Base-by-base conservation (phyloP, 2,113 vertebrate species). In the Pseudorectes ferrugineus region DNA sequence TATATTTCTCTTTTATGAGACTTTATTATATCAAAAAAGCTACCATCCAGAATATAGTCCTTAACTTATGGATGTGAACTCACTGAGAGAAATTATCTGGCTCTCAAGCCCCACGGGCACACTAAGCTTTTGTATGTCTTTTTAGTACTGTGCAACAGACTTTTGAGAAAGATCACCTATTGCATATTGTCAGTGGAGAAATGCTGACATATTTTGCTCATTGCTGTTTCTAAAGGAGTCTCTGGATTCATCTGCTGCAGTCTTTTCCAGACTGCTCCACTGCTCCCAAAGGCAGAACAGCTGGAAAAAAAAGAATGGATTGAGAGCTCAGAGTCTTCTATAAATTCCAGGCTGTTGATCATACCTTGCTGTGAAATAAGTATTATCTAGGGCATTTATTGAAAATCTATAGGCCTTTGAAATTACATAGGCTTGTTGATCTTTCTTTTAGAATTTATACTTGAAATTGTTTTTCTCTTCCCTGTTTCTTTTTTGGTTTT, bases 1-100 rank as follows among this genome's bases (percentile, higher is more conserved):
- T 98, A 94, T 93, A 97, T 96, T 98, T 97, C 93, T 96, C 84
- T 96, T 97, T 94, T 88, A 97, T 96, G 83, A 94, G 84, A 96
- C 85, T 97, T 97, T 94, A 97, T 96, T 95, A 96, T 79, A 95
- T 74, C 96, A 97, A 96, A 54, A 97, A 81, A 93, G 84, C 74
- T 96, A 96, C 96, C 51, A 96, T 97, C 91, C 97, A 96, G 86
- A 90, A 88, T 94, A 95, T 43, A 82, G 82, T 68, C 86, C 93
- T 96, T 95, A 96, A 96, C 40, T 95, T 94, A 91, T 3, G 61
- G 85, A 67, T 79, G 78, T 6, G 11, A 75, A 94, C 74, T 95
- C 40, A 71, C 24, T 74, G 40, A 80, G 89, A 93, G 35, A 96
- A 95, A 91, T 42, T 92, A 91, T 73, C 48, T 77, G 88, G 85